Percentiles rank a stretch among this genome's conserved stretches.
Conservation (phyloP, 2,113 vertebrate species). For the Gyps fulvus region DNA sequence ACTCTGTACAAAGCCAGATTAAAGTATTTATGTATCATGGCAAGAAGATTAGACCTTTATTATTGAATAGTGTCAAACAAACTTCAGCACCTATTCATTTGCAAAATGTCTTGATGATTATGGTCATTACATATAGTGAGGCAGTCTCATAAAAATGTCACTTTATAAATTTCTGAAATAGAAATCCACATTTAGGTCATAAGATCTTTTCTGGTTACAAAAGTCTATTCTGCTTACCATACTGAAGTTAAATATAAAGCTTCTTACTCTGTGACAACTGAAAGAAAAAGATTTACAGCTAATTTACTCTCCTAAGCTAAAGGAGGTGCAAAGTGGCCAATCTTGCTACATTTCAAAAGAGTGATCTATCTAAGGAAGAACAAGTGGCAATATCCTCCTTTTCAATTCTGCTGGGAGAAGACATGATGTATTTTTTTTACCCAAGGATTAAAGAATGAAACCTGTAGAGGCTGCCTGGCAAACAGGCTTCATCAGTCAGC, state of each 20-base stretch:
- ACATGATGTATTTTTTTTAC: background rate
- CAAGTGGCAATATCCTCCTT: background rate
- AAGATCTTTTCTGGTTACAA: constrained; percentile 5
- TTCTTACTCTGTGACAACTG: background rate
- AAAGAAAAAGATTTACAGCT: background rate
- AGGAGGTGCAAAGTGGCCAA: background rate
- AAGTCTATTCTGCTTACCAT: background rate
- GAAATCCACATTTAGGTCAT: background rate
- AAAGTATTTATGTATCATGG: constrained; percentile 41
- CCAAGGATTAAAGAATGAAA: background rate
- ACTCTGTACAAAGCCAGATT: constrained; percentile 16
- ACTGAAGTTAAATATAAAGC: background rate
- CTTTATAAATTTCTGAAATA: constrained; percentile 1
- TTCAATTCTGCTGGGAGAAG: background rate
- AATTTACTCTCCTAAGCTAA: background rate
- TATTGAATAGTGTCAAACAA: constrained; percentile 45
- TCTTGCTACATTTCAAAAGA: background rate
- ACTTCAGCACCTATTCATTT: constrained; percentile 34
- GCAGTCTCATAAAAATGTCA: constrained; percentile 33
- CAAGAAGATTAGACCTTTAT: constrained; percentile 44
- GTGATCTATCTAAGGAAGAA: background rate
- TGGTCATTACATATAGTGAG: background rate
- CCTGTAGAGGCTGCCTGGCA: background rate
- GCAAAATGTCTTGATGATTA: constrained; percentile 30
- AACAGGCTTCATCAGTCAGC: background rate